A percentile compares a stretch with the other conserved stretches of the same genome.
These are phyloP conservation scores for Isurus oxyrinchus DNA, from an alignment of 2,113 vertebrate species.

Conservation along the genomic window DNA sequence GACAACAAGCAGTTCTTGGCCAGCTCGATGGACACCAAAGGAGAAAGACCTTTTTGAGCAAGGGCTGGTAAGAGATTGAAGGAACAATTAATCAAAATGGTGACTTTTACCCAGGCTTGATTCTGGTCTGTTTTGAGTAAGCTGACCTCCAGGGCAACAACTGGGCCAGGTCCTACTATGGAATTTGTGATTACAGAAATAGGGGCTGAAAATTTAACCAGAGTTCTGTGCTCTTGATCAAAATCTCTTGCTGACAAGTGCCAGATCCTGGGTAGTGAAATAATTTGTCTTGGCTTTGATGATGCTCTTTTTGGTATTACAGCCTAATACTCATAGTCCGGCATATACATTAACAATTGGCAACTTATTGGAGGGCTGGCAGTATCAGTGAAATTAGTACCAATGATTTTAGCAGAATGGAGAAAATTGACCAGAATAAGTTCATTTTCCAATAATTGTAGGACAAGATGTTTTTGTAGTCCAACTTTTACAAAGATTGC, in stretches of 20 bases:
- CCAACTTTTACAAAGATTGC: neutral
- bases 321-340: neutral
- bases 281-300: neutral
- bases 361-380: neutral
- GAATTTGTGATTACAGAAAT: neutral
- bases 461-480: neutral
- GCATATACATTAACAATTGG: neutral
- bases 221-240: neutral
- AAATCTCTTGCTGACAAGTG: neutral
- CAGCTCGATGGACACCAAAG: slow-evolving; percentile 78
- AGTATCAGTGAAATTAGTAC: neutral
- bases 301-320: neutral
- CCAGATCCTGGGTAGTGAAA: too few relatives aligned
- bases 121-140: neutral
- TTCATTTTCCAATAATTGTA: neutral
- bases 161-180: neutral
- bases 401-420: neutral
- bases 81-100: neutral
- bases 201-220: neutral
- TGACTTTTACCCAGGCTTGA: neutral
- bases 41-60: slow-evolving; percentile 91
- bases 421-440: neutral
- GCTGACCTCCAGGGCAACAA: neutral
- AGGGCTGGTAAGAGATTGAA: slow-evolving; percentile 68
- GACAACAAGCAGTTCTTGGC: slow-evolving; percentile 40